Base-by-base conservation (phyloP, 2,888 invertebrate genomes). In the Coremacera marginata region DNA sequence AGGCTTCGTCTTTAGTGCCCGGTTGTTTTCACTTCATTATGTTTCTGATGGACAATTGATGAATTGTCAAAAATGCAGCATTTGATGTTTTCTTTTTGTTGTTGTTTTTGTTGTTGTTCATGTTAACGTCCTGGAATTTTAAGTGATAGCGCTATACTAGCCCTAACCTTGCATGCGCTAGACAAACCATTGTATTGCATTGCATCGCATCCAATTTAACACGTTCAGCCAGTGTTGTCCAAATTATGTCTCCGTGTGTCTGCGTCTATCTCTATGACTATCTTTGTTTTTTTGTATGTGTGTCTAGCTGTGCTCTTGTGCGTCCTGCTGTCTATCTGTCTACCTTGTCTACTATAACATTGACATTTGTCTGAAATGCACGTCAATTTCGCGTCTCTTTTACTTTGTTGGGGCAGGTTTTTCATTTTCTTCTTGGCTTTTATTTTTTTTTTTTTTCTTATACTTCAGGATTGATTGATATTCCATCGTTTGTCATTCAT, bases 401-500 rank as follows among this genome's bases (percentile, higher is more conserved):
- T 51, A 25, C 3, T 49, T 25, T 68, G 68, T 70, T 52, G 55
- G 34, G 16, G 55, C 31, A 8, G 16, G 52, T 55, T 52, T n/a
- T 34, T n/a, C 22, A 19, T 25, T 67, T 37, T 22, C 44, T 7
- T 44, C 3, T 1, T 44, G 55, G 5, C 31, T 31, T 3, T 31
- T 22, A 8, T 34, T 14, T 31, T 63, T 14, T 63, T 31, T 16
- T 27, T 27, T 63, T 5, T 31, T 16, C 31, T 34, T 16, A 34
- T 31, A 22, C 70, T 37, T 14, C 25, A 5, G 16, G 52, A 65
- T 65, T 73, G 73, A 73, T 73, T 52, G 73, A 73, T 73, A 63
- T 63, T 63, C 52, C 73, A 65, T 73, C 73, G 73, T 73, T 73
- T 73, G 73, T 73, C 73, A 73, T 73, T 52, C 22, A 51, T 49